Evolutionary conservation across 2,888 invertebrate species (phyloP).

Genomic region (Agriotes lineatus): DNA sequence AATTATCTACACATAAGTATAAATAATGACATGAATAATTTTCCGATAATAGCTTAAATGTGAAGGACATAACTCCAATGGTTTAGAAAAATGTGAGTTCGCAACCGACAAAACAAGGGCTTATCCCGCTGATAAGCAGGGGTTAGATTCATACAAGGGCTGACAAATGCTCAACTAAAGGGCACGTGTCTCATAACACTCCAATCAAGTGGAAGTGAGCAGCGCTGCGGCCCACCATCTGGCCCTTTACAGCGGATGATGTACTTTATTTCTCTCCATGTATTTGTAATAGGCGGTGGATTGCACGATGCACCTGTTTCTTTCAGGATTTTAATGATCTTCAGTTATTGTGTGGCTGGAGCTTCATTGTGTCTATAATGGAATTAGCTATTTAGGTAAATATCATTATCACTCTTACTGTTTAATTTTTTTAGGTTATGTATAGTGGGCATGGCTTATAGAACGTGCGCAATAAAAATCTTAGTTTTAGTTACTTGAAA

Average conservation of each 20-base stretch:
- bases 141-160: slow-evolving; percentile 42
- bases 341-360: no score
- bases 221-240: slow-evolving; percentile 47
- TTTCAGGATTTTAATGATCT: neutral
- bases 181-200: slow-evolving; percentile 53
- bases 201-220: slow-evolving; percentile 54
- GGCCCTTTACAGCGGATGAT: slow-evolving; percentile 41
- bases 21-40: no score
- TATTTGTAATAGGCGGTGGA: neutral
- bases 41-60: no score
- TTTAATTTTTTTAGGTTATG: no score
- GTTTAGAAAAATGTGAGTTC: neutral
- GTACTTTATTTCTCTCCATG: slow-evolving; percentile 7
- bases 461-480: no score
- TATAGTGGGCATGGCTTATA: no score
- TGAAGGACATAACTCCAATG: no score
- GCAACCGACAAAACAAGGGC: neutral
- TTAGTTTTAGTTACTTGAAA: no score
- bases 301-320: neutral
- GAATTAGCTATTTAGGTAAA: no score
- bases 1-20: no score
- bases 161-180: slow-evolving; percentile 55
- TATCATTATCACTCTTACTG: no score
- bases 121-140: slow-evolving; percentile 24
- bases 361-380: no score